Conservation (phyloP, 2,797 vertebrate genomes). For the Nyctalus aviator region DNA sequence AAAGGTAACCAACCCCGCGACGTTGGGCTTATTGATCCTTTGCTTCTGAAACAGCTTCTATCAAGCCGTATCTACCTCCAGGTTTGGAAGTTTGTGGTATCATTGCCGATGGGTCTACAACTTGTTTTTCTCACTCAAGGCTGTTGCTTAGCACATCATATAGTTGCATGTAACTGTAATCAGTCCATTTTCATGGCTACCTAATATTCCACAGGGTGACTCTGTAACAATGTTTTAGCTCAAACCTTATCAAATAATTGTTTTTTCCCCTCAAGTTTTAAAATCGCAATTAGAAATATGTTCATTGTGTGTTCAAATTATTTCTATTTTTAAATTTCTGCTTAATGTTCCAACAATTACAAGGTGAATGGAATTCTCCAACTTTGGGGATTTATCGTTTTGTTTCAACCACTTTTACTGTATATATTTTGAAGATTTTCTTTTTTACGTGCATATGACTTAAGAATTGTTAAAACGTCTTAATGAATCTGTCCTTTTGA, state of each 20-base stretch:
- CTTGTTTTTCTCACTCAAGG: not conserved
- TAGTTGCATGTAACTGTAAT: not conserved
- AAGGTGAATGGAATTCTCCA: not conserved
- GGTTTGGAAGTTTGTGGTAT: too few relatives aligned
- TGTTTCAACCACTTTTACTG: not conserved
- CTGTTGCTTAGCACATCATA: not conserved
- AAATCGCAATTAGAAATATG: not conserved
- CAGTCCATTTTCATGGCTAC: not conserved
- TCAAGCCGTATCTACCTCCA: too few relatives aligned
- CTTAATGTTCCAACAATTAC: constrained; percentile 1
- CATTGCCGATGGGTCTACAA: not conserved
- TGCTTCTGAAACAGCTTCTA: too few relatives aligned
- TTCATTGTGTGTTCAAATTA: not conserved
- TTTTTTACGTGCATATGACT: not conserved
- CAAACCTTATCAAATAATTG: not conserved
- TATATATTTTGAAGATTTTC: not conserved
- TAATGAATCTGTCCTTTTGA: not conserved
- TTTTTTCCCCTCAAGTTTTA: not conserved
- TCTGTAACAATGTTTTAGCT: not conserved
- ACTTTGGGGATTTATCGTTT: not conserved
- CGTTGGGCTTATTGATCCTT: too few relatives aligned
- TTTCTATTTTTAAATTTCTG: constrained; percentile 6
- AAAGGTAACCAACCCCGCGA: too few relatives aligned
- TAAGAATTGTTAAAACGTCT: constrained; percentile 16
- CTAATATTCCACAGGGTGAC: not conserved